These are phyloP conservation scores for Aphidius ervi DNA, from an alignment of 1,140 invertebrate genomes.

Conservation along the genomic window DNA sequence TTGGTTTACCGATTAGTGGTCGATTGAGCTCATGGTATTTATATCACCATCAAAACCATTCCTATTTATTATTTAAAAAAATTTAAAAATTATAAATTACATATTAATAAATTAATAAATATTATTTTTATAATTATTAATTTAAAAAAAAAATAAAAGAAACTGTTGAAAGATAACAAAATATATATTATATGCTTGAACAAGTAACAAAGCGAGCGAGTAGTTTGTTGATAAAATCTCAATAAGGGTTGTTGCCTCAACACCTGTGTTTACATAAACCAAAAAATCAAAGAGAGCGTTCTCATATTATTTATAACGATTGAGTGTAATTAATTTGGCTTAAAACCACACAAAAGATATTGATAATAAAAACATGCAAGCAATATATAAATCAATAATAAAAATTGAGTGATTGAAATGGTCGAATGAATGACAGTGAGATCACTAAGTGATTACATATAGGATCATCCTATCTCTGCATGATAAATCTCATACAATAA, in stretches of 20 bases:
- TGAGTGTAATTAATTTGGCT: conserved; percentile 2
- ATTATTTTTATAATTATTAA: not conserved
- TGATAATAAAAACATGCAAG: not conserved
- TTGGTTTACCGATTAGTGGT: conserved; percentile 40
- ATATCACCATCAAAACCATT: conserved; percentile 21
- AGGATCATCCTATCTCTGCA: conserved; percentile 38
- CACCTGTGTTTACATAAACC: conserved; percentile 52
- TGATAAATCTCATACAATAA: conserved; percentile 31
- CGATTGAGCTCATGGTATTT: conserved; percentile 40
- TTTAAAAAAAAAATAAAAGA: too few relatives aligned
- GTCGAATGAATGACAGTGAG: conserved; percentile 40
- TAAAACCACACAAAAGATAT: not conserved
- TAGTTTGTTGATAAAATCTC: too few relatives aligned
- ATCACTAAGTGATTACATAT: conserved; percentile 40
- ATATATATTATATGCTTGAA: too few relatives aligned
- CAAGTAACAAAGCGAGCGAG: too few relatives aligned
- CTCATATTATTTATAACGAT: conserved; percentile 11
- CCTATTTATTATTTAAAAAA: not conserved
- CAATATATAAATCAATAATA: conserved; percentile 16
- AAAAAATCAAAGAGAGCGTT: conserved; percentile 39
- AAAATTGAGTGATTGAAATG: conserved; percentile 44
- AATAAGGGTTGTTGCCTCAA: not conserved
- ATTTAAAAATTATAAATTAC: too few relatives aligned
- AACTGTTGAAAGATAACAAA: too few relatives aligned
- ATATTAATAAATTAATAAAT: too few relatives aligned